Evolutionary conservation across 2,888 invertebrate species (phyloP), one percentile per base, ranked within the genome.

Genomic region (Luperina nickerlii): DNA sequence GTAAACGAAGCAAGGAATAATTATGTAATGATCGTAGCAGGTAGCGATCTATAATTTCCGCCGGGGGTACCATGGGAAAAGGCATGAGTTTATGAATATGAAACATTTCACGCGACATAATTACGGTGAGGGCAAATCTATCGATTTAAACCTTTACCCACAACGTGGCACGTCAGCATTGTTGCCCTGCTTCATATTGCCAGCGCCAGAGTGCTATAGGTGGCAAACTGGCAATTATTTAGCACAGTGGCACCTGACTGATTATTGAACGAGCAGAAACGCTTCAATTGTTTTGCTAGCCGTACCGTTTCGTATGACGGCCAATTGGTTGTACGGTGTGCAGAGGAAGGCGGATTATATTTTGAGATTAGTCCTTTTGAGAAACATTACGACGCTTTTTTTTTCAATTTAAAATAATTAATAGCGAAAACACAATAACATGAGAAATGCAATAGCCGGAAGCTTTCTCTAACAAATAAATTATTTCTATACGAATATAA

Each of bases 211-310:
- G 54, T 76, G 54, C 63, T 79, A 76, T 72, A 70, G 81, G 78
- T 80, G 84, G 74, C 8, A 73, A 73, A 74, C 73, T 45, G 73
- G 73, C 86, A 86, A 86, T 84, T 81, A 88, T 87, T 82, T 82
- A 66, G 74, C 81, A 76, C 63, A 78, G 9, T 81, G 78, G 76
- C 84, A 89, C 88, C 86, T 87, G 88, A 82, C 73, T 84, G 80
- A 88, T 87, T 89, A 89, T 81, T 81, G 86, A 81, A 81, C 85
- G 88, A 51, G 68, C 74, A 74, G 45, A 73, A 71, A 79, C 81
- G 84, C 66, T 71, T 66, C 70, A 80, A 85, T 88, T 84, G 88
- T 82, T 83, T 82, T 79, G 88, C 83, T 80, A 81, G 67, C 88
- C 76, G 81, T 84, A 84, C 79, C 32, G 73, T 76, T 75, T 86